phyloP scores from a whole-genome alignment of 2,797 vertebrate genomes.

The Falco naumanni region DNA sequence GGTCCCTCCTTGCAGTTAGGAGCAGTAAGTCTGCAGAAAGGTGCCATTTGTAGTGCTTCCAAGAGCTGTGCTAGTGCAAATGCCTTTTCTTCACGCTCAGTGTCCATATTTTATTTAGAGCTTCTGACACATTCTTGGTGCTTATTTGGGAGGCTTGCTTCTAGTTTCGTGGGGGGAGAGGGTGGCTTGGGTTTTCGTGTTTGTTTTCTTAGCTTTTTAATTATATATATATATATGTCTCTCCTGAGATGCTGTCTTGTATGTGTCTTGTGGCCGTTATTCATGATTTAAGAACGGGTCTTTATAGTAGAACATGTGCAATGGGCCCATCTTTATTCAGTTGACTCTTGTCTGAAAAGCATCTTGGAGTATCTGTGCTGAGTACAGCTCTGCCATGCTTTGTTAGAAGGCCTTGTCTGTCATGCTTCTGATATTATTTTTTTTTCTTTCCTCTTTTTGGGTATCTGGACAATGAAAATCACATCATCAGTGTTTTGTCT shows the following conservation, averaged over 20 bases:
- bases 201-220: not conserved
- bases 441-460: not conserved
- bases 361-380: not conserved
- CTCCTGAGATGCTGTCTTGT: not conserved
- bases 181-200: not conserved
- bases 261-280: not conserved
- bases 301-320: not conserved
- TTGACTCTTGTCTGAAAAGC: not conserved
- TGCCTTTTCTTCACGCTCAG: not conserved
- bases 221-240: not conserved
- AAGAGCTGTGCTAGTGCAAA: not conserved
- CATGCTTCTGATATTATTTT: not conserved
- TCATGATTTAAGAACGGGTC: not conserved
- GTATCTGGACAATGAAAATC: not conserved
- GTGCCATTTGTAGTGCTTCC: not conserved
- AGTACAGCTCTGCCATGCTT: not conserved
- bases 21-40: not conserved
- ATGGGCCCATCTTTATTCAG: not conserved
- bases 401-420: not conserved
- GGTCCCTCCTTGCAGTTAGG: not conserved
- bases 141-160: not conserved
- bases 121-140: not conserved
- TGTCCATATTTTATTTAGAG: not conserved
- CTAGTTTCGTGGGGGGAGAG: not conserved
- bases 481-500: not conserved